Base-by-base conservation (phyloP, 1,140 invertebrate species). In the Diorhabda sublineata region DNA sequence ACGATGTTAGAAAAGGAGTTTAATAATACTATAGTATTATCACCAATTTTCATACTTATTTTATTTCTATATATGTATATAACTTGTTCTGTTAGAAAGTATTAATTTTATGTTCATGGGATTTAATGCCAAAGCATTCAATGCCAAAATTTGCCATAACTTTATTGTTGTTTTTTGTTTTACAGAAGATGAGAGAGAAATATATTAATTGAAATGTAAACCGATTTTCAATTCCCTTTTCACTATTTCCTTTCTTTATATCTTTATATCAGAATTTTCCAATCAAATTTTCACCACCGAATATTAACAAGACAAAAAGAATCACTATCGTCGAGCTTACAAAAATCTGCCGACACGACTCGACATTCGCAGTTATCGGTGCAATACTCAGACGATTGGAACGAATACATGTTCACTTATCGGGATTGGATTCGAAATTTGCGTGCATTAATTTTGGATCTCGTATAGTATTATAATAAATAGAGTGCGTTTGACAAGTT, bases 81-180 rank as follows among this genome's bases (percentile, higher is more conserved):
- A 72, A 60, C 72, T 69, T 68, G 64, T 68, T 67, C 57, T 71
- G 45, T 58, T 69, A 64, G 67, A 70, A 69, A 75, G 70, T 72
- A 75, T 73, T 75, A 75, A 71, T 71, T 72, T 73, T 71, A 69
- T 73, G 72, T 73, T 72, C 68, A 70, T 75, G 73, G 74, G 75
- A 69, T 76, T 76, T 77, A 78, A 80, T 79, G 79, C 79, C 79
- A 81, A 81, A 81, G 79, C 79, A 81, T 81, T 80, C 79, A 79
- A 81, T 78, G 79, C 79, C 79, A 81, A 81, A 80, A 79, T 80
- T 78, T 79, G 79, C 79, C 79, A 81, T 81, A 77, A 65, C 56
- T 74, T 73, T 77, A 76, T 78, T 77, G 77, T 79, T 80, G 78
- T 79, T 75, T 76, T 76, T 79, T 77, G 77, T 67, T 78, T 78